Base-by-base conservation (phyloP, 1,140 invertebrate genomes). In the Lerema accius region DNA sequence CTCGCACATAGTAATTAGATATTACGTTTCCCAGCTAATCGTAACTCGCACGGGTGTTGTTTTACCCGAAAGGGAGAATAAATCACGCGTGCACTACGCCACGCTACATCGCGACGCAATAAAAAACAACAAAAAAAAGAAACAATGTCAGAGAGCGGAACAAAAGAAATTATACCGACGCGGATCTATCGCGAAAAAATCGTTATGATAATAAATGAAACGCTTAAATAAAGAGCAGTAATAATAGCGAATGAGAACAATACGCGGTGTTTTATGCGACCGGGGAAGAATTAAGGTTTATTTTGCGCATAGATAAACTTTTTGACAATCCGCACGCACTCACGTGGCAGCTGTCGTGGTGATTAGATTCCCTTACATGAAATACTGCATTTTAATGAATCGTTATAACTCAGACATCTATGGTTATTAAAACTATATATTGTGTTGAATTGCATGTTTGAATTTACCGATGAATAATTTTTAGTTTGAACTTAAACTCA, bases 1-100 rank as follows among this genome's bases (percentile, higher is more conserved):
- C 86, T 71, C 73, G 71, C 76, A 76, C 87, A 89, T 89, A 88
- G 85, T 88, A 90, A 89, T 90, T 90, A 90, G 85, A 90, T 90
- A 90, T 90, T 90, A 90, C 78, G 77, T 73, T 76, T 73, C 76
- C 80, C 77, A 67, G 71, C 83, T 90, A 88, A 88, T 88, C 83
- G 87, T 84, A 85, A 85, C 86, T 89, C 76, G 78, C 77, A 84
- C 83, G 83, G 84, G 78, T 84, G 84, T 90, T 90, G 84, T 90
- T 89, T 89, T 86, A 86, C 82, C 78, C 71, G 67, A 86, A 86
- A 86, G 83, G 87, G 87, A 78, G 84, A 84, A 89, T 89, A 86
- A 90, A 89, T 90, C 86, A 89, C 80, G 62, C 74, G 68, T 58
- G 23, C 55, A 40, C 55, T 39, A 53, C 50, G 69, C 78, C 73